Percentiles rank a stretch among this genome's conserved stretches.
These are phyloP conservation scores for Amphiura filiformis DNA, from an alignment of 35 echinoderm and acorn worm species.

Conservation along the genomic window DNA sequence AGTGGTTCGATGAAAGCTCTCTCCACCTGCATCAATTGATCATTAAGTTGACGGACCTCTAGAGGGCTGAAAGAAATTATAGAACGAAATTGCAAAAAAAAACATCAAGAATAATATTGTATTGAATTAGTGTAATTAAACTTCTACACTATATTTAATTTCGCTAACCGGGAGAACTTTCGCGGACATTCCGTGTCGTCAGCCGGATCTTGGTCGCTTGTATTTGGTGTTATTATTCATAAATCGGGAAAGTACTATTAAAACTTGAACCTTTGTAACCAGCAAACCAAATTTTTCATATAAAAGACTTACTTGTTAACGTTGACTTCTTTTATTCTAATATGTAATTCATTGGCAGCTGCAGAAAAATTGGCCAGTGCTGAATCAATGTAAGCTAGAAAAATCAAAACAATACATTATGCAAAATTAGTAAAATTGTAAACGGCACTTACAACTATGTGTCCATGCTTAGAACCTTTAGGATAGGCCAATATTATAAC, in stretches of 20 bases:
- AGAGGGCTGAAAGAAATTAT: conserved; percentile 21
- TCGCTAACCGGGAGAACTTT: background rate
- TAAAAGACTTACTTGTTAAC: conserved; percentile 30
- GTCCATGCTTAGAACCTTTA: background rate
- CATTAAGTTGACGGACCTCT: conserved; percentile 53
- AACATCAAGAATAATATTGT: background rate
- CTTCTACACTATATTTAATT: background rate
- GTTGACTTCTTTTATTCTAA: conserved; percentile 14
- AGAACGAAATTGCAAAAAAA: background rate
- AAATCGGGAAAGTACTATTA: too few relatives aligned
- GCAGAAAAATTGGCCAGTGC: conserved; percentile 53
- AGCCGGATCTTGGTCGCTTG: background rate
- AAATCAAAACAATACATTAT: background rate
- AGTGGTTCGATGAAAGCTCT: conserved; percentile 68
- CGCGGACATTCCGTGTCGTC: background rate
- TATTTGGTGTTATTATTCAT: too few relatives aligned
- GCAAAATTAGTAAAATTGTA: background rate
- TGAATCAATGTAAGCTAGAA: conserved; percentile 52
- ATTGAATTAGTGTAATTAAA: background rate
- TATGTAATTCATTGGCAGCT: conserved; percentile 43
- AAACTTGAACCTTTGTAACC: too few relatives aligned
- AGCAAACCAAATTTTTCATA: too few relatives aligned
- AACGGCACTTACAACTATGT: too few relatives aligned
- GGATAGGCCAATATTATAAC: background rate
- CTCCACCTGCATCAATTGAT: conserved; percentile 70